Percentiles rank a stretch among this genome's conserved stretches.
Conservation (phyloP, 92 coral and sea anemone genomes). For the Heteractis magnifica region DNA sequence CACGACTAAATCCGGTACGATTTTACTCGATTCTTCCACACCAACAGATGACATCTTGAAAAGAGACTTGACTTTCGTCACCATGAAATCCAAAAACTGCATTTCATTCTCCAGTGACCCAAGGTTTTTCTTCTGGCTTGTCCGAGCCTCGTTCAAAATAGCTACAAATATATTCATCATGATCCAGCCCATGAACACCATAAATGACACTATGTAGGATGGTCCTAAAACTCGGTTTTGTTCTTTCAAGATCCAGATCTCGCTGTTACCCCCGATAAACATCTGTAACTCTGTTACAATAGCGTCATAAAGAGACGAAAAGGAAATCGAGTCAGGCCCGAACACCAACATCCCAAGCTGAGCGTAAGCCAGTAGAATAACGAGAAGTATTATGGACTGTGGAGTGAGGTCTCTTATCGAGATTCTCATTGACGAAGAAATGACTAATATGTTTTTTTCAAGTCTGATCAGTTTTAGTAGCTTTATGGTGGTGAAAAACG, state of each 20-base stretch:
- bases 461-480: constrained; percentile 51
- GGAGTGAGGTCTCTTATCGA: constrained; percentile 43
- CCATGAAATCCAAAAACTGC: constrained; percentile 25
- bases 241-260: constrained; percentile 32
- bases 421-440: constrained; percentile 46
- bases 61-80: not conserved
- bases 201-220: constrained; percentile 46
- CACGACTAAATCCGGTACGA: not conserved
- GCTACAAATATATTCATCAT: constrained; percentile 58
- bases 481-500: constrained; percentile 57
- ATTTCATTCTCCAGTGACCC: not conserved
- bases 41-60: not conserved
- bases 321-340: constrained; percentile 40
- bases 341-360: constrained; percentile 62
- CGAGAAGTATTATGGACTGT: constrained; percentile 46
- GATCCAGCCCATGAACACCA: constrained; percentile 47
- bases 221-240: constrained; percentile 53
- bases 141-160: constrained; percentile 38
- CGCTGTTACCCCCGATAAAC: constrained; percentile 57
- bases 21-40: not conserved
- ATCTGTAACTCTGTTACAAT: constrained; percentile 57
- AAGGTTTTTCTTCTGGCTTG: constrained; percentile 10
- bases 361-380: constrained; percentile 60
- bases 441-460: constrained; percentile 36
- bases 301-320: constrained; percentile 43